These are phyloP conservation scores for Tolypeutes matacus DNA, from an alignment of 2,797 vertebrate species.

Conservation along the genomic window DNA sequence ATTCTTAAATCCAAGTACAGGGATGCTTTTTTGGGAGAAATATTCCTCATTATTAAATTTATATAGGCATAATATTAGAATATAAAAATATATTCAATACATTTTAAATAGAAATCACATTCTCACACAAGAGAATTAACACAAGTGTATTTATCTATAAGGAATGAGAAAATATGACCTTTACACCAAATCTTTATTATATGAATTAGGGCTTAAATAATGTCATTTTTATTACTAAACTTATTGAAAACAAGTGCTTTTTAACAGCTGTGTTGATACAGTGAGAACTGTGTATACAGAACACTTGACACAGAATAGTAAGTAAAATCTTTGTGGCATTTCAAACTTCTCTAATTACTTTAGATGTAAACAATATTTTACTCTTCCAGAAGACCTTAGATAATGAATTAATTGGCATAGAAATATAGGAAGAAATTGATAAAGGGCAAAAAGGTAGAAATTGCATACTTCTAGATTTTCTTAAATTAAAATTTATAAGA, in stretches of 20 bases:
- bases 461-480: neutral
- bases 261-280: neutral
- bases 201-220: too few relatives aligned
- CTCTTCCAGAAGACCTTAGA: neutral
- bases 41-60: neutral
- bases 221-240: neutral
- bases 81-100: neutral
- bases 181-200: neutral
- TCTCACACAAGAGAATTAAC: neutral
- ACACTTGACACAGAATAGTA: rapidly evolving
- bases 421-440: neutral
- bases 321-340: neutral
- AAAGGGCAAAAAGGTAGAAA: neutral
- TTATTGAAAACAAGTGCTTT: neutral
- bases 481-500: neutral
- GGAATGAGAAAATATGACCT: neutral
- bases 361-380: neutral
- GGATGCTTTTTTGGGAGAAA: neutral
- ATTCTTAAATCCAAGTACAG: neutral
- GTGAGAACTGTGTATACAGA: rapidly evolving
- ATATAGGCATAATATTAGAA: neutral
- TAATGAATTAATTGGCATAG: neutral
- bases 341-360: neutral
- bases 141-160: neutral
- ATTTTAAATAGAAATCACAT: neutral